A percentile compares a stretch with the other conserved stretches of the same genome.
These are phyloP conservation scores for Aeoliscus strigatus DNA, from an alignment of 2,797 vertebrate genomes.

Conservation along the genomic window DNA sequence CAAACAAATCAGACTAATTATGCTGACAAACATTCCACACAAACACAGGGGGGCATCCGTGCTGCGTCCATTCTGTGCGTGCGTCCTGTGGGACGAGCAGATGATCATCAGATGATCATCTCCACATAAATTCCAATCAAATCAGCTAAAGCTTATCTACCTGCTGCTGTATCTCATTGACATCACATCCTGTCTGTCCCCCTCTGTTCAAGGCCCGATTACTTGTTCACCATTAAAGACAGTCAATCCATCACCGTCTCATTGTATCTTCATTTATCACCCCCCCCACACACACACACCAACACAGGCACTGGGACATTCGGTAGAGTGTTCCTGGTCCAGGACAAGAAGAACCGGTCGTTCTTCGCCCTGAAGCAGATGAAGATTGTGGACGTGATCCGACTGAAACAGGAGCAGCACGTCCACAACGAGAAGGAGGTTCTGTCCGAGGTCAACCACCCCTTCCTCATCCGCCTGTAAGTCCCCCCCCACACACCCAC, in stretches of 20 bases:
- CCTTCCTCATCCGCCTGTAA: constrained; percentile 90
- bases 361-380: constrained; percentile 92
- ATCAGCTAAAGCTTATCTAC: constrained; percentile 60
- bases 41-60: too few species aligned
- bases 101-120: too few species aligned
- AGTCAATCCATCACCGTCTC: too few species aligned
- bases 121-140: too few species aligned
- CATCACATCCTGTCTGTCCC: constrained; percentile 38
- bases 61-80: too few species aligned
- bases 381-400: constrained; percentile 92
- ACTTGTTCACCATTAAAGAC: too few species aligned
- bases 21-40: too few species aligned
- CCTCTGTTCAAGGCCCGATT: too few species aligned
- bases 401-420: constrained; percentile 92
- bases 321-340: constrained; percentile 89
- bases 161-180: constrained; percentile 58
- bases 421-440: constrained; percentile 95
- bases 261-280: too few species aligned
- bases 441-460: constrained; percentile 84
- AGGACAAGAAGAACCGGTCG: constrained; percentile 76
- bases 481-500: constrained; percentile 60
- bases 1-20: too few species aligned
- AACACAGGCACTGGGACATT: constrained; percentile 91
- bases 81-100: too few species aligned
- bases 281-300: too few species aligned